Percentiles rank a stretch among this genome's conserved stretches.
phyloP scores from a whole-genome alignment of 2,888 invertebrate species.

The Emmelina monodactyla region DNA sequence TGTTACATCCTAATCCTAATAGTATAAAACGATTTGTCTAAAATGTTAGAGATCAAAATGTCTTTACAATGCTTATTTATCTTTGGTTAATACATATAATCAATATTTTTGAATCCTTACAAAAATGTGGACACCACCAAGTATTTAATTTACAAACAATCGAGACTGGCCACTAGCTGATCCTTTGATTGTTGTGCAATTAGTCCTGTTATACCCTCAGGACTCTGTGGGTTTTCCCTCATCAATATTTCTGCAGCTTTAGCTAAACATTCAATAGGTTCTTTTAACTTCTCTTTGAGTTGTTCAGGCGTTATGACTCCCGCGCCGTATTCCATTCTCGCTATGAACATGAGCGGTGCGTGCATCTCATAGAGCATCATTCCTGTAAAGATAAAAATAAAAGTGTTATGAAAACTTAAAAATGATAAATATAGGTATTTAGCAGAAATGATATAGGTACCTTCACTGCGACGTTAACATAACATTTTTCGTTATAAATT shows the following conservation, averaged over 20 bases:
- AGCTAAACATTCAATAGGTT: conserved; percentile 69
- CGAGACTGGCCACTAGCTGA: conserved; percentile 44
- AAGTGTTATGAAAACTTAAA: too few species aligned
- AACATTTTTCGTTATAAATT: too few species aligned
- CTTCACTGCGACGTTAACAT: too few species aligned
- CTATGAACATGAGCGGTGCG: conserved; percentile 75
- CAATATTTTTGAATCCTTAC: too few species aligned
- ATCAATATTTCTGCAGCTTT: conserved; percentile 72
- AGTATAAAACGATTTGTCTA: too few species aligned
- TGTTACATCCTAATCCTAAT: too few species aligned
- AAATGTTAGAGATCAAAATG: too few species aligned
- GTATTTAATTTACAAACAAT: conserved; percentile 27
- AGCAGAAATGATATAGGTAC: too few species aligned
- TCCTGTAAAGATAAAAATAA: too few species aligned
- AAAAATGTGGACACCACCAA: not conserved
- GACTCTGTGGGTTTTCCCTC: conserved; percentile 71
- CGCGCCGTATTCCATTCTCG: conserved; percentile 69
- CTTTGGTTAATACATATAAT: too few species aligned
- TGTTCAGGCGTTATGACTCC: conserved; percentile 66
- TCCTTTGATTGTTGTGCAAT: conserved; percentile 64
- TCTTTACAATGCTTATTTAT: too few species aligned
- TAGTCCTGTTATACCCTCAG: conserved; percentile 70
- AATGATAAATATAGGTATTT: too few species aligned
- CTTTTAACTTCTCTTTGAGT: conserved; percentile 69
- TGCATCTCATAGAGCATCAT: conserved; percentile 84